Evolutionary conservation across 2,113 vertebrate species (phyloP).

Genomic region (Charadrius vociferus): DNA sequence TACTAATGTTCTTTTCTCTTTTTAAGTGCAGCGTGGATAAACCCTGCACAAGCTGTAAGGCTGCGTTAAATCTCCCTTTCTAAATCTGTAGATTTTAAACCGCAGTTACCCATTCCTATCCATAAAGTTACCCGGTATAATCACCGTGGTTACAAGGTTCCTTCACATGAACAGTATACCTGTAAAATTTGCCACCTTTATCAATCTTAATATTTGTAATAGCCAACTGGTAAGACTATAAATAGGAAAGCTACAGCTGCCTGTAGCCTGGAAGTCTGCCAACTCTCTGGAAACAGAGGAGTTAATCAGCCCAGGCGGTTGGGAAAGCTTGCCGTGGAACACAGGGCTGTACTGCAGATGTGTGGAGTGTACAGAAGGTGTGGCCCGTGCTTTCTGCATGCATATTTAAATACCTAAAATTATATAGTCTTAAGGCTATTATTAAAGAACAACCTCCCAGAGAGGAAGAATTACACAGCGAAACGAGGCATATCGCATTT

Average conservation of each 20-base stretch:
- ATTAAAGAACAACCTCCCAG: not conserved
- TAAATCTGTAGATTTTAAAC: not conserved
- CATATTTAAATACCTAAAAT: slow-evolving; percentile 60
- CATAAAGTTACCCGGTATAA: not conserved
- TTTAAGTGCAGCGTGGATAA: not conserved
- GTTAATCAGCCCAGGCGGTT: slow-evolving; percentile 63
- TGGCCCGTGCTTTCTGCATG: slow-evolving; percentile 34
- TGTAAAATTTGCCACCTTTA: not conserved
- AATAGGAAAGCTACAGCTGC: not conserved
- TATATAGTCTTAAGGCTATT: not conserved
- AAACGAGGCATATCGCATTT: not conserved
- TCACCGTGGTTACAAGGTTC: not conserved
- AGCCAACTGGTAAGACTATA: not conserved
- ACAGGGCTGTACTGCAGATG: slow-evolving; percentile 53
- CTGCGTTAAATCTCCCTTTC: not conserved
- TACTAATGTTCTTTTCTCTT: not conserved
- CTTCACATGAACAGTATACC: not conserved
- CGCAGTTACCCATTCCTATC: not conserved
- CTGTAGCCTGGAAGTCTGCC: not conserved
- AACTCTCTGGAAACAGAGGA: slow-evolving; percentile 34
- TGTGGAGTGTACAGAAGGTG: slow-evolving; percentile 46
- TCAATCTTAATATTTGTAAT: not conserved
- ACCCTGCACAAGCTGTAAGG: not conserved
- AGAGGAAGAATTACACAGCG: slow-evolving; percentile 13
- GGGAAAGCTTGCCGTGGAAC: not conserved